These are phyloP conservation scores for Dasyornis broadbenti DNA, from an alignment of 2,113 vertebrate genomes.

Conservation along the genomic window DNA sequence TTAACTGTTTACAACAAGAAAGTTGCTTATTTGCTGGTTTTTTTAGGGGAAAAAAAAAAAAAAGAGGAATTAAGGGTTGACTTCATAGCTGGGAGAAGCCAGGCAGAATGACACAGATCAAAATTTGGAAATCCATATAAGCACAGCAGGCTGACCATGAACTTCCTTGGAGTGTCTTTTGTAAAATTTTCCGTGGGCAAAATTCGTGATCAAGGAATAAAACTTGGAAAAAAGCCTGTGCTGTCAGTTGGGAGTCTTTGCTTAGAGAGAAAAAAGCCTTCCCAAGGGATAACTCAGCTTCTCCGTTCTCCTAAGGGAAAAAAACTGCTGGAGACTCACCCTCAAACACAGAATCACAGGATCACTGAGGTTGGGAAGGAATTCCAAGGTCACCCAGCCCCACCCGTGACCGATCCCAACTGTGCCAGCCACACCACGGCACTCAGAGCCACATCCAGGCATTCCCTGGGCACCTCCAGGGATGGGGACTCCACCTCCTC, in stretches of 20 bases:
- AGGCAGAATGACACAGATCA: neutral
- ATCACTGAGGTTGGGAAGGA: neutral
- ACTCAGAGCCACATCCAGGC: fast-evolving
- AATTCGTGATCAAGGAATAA: neutral
- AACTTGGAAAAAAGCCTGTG: neutral
- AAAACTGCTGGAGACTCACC: neutral
- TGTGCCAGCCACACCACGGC: neutral
- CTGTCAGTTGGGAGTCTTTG: neutral
- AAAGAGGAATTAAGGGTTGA: neutral
- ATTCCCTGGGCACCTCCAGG: neutral
- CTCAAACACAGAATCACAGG: neutral
- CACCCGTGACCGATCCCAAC: neutral
- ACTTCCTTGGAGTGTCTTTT: neutral
- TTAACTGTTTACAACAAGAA: neutral
- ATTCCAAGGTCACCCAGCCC: neutral
- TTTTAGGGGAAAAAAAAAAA: neutral
- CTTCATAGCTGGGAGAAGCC: neutral
- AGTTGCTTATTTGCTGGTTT: fast-evolving
- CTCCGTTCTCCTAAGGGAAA: neutral
- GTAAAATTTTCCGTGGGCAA: neutral
- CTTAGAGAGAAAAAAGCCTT: neutral
- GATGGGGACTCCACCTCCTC: neutral
- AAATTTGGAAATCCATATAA: neutral
- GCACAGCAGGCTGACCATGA: neutral
- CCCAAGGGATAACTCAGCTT: neutral